Conservation (phyloP, 2,113 vertebrate species). For the Sander vitreus region DNA sequence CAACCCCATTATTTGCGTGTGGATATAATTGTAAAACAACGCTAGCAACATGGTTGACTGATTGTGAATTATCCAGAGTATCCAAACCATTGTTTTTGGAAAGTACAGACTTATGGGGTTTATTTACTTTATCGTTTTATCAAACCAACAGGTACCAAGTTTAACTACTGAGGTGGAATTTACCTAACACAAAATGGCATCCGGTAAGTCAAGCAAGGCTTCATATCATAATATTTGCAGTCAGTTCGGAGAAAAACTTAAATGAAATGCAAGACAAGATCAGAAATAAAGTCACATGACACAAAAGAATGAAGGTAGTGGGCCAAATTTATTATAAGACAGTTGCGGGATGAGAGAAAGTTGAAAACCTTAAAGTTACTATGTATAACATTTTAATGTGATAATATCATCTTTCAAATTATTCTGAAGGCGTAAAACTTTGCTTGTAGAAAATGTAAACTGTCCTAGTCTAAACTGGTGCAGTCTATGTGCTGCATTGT, state of each 20-base stretch:
- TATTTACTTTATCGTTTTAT: no score
- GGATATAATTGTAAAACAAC: no score
- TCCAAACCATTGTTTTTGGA: no score
- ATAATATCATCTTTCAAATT: neutral
- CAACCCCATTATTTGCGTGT: no score
- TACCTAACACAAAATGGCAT: neutral
- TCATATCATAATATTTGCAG: neutral
- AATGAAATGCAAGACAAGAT: neutral
- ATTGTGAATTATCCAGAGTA: no score
- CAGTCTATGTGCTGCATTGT: neutral
- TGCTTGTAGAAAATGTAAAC: no score
- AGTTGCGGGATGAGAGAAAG: neutral
- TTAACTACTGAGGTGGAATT: neutral
- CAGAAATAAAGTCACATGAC: neutral
- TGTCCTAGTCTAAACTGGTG: neutral
- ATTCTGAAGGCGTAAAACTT: neutral
- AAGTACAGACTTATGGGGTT: no score
- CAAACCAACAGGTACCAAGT: neutral
- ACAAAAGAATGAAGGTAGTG: neutral
- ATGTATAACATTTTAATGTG: neutral
- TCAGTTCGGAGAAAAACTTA: no score
- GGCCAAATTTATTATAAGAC: neutral
- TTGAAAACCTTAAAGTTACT: neutral
- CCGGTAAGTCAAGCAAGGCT: conserved; percentile 4
- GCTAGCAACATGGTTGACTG: no score